A percentile compares a stretch with the other conserved stretches of the same genome.
Evolutionary conservation across 2,888 invertebrate species (phyloP).

Genomic region (Eurois occulta): DNA sequence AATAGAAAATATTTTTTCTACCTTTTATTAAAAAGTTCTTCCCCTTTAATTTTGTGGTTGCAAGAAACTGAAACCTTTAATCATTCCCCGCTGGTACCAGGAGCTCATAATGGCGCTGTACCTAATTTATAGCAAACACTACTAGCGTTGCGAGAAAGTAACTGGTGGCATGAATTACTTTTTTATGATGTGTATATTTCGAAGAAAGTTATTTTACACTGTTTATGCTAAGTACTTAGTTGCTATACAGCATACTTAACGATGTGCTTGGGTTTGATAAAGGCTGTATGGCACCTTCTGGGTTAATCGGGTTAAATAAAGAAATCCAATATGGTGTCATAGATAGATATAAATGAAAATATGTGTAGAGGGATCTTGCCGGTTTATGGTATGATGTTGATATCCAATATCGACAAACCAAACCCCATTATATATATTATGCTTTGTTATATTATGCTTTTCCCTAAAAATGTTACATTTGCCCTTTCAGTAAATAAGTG

Average conservation of each 20-base stretch:
- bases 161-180: conserved; percentile 14
- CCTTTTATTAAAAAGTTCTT: conserved; percentile 32
- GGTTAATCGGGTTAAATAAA: not conserved
- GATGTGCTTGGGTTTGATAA: not conserved
- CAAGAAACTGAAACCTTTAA: conserved; percentile 55
- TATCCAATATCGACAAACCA: not conserved
- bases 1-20: conserved; percentile 5
- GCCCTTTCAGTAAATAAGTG: not conserved
- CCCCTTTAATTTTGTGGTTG: conserved; percentile 38
- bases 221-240: not conserved
- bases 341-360: not conserved
- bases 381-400: not conserved
- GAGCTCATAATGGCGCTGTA: conserved; percentile 67
- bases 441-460: too few relatives aligned
- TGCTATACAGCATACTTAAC: too few relatives aligned
- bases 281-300: not conserved
- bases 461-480: not conserved
- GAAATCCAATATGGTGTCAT: not conserved
- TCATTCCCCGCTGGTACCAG: conserved; percentile 65
- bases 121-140: conserved; percentile 60
- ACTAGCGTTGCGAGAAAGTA: conserved; percentile 27
- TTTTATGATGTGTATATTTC: conserved; percentile 8
- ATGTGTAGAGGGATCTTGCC: not conserved
- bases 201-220: conserved; percentile 11
- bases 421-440: too few relatives aligned